Base-by-base conservation (phyloP, 2,113 vertebrate species). In the Oreochromis tanganicae region DNA sequence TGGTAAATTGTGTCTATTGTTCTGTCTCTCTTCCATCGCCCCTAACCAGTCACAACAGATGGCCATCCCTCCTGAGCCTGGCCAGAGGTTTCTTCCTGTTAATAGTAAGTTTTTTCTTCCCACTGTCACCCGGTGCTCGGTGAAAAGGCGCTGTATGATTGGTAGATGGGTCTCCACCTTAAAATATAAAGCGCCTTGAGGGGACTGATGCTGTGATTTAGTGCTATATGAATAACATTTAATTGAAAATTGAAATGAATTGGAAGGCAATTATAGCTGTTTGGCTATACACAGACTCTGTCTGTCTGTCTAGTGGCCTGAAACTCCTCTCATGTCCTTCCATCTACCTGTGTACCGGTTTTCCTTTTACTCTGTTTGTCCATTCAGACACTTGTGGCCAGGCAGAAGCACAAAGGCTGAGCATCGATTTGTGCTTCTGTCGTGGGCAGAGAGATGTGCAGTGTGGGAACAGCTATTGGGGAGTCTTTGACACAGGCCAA, bases 401-500 rank as follows among this genome's bases (percentile, higher is more conserved):
- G 73, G 78, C 59, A 84, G 84, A 87, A 63, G 82, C 34, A 85
- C 57, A 86, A 68, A 85, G 46, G 24, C 59, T 12, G 6, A 19
- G 59, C 80, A 96, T 96, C 34, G 95, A 97, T 96, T 89, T 34
- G 8, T 11, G 59, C 34, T 89, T 93, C 85, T 55, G 90, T 85
- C 80, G 71, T 83, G 79, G 52, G 59, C 87, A 92, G 90, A 94
- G 85, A 92, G 80, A 86, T 91, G 89, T 86, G 79, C 92, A 91
- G 78, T 54, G 82, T 75, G 89, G 81, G 88, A 90, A 89, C 83
- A 83, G 88, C 88, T 94, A 79, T 90, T 61, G 66, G 89, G 87
- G 59, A 93, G 80, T 87, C 78, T 93, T 88, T 92, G 93, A 96
- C 93, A 95, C 82, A 83, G 91, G 83, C 93, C 93, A 54, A 96